phyloP scores from a whole-genome alignment of 2,113 vertebrate genomes.

The Mobula hypostoma region DNA sequence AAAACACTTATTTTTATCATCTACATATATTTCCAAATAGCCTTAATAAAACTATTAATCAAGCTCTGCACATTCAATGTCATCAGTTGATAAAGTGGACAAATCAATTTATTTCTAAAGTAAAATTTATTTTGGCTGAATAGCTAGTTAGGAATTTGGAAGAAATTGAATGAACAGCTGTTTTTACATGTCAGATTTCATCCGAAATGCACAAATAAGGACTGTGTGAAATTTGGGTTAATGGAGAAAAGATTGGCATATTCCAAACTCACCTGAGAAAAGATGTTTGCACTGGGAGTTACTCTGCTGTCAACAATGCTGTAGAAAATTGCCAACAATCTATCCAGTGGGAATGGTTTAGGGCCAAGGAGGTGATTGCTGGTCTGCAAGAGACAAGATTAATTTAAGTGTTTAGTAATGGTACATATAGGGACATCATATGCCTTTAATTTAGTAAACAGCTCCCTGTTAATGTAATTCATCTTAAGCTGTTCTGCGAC shows the following conservation, averaged over 20 bases:
- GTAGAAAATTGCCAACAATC: conserved; percentile 87
- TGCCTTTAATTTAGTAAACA: conserved; percentile 12
- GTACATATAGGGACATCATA: background rate
- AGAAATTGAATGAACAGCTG: background rate
- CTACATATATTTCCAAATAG: background rate
- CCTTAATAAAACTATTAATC: background rate
- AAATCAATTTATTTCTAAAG: background rate
- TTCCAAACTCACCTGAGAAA: conserved; percentile 68
- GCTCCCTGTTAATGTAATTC: background rate
- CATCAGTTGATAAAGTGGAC: background rate
- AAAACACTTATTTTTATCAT: background rate
- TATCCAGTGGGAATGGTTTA: conserved; percentile 90
- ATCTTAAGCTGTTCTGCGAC: background rate
- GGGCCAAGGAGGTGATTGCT: conserved; percentile 94
- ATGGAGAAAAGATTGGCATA: too few species aligned
- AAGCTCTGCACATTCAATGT: background rate
- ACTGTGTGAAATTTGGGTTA: background rate
- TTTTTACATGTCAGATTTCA: background rate
- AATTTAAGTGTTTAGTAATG: conserved; percentile 33
- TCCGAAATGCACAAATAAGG: background rate
- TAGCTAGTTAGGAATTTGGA: background rate
- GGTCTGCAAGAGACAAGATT: conserved; percentile 61
- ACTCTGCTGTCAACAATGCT: conserved; percentile 92
- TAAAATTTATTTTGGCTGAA: background rate
- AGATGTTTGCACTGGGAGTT: conserved; percentile 84